Evolutionary conservation across 2,888 invertebrate genomes (phyloP).

Genomic region (Calliopum simillimum): DNA sequence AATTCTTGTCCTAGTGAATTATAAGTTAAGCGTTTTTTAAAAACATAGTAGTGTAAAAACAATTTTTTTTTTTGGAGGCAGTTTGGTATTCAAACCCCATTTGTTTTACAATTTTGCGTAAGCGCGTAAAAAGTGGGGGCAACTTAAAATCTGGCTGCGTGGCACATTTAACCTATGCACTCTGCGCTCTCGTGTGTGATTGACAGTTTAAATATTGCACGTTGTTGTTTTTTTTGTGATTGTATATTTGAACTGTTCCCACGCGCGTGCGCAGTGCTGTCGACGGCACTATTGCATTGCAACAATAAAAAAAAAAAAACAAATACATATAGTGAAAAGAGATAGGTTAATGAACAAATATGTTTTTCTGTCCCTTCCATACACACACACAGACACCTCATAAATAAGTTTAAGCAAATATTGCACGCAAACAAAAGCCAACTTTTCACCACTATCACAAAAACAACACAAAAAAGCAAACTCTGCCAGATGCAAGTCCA

Average conservation of each 20-base stretch:
- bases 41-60: no score
- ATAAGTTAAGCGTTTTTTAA: constrained; percentile 36
- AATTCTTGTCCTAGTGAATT: constrained; percentile 53
- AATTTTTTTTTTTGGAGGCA: no score
- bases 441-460: no score
- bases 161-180: constrained; percentile 5
- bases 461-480: no score
- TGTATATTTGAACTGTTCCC: constrained; percentile 54
- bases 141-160: neutral
- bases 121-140: neutral
- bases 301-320: no score
- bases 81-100: no score
- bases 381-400: neutral
- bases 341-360: constrained; percentile 1
- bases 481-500: no score
- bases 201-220: constrained; percentile 58
- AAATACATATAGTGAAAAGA: constrained; percentile 6
- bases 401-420: constrained; percentile 13
- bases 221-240: constrained; percentile 63
- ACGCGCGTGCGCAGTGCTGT: neutral
- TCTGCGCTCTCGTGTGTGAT: no score
- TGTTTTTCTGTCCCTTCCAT: constrained; percentile 17
- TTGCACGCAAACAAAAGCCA: no score
- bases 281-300: constrained; percentile 5
- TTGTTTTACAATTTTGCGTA: no score